Evolutionary conservation across 2,797 vertebrate genomes (phyloP).

Genomic region (Falco novaeseelandiae): DNA sequence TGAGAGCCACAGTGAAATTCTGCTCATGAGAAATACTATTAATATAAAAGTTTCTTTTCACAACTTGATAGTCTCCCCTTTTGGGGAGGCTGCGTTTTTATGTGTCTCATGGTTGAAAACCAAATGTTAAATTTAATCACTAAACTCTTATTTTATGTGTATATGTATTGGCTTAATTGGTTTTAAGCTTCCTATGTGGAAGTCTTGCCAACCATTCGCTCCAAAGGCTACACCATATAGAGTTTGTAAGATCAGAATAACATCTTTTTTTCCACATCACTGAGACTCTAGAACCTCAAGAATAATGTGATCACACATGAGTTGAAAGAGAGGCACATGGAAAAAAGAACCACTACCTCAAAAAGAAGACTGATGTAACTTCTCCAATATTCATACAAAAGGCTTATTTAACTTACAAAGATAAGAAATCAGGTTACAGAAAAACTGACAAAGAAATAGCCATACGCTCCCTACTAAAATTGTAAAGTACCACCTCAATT

Average conservation of each 20-base stretch:
- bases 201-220: neutral
- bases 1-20: conserved; percentile 26
- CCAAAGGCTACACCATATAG: neutral
- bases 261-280: neutral
- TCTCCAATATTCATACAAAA: neutral
- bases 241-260: neutral
- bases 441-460: neutral
- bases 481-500: neutral
- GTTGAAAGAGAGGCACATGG: neutral
- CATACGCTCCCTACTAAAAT: neutral
- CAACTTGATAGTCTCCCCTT: neutral
- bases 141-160: neutral
- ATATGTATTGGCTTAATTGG: neutral
- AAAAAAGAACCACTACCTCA: neutral
- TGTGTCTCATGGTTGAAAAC: neutral
- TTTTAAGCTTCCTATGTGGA: neutral
- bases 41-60: neutral
- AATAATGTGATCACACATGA: rapidly evolving
- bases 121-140: neutral
- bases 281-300: neutral
- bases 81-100: neutral
- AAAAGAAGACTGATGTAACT: neutral
- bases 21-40: neutral
- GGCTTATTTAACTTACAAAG: neutral
- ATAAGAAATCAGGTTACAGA: neutral